Evolutionary conservation across 2,888 invertebrate genomes (phyloP), one percentile per base, ranked within the genome.

Genomic region (Conus canariensis): DNA sequence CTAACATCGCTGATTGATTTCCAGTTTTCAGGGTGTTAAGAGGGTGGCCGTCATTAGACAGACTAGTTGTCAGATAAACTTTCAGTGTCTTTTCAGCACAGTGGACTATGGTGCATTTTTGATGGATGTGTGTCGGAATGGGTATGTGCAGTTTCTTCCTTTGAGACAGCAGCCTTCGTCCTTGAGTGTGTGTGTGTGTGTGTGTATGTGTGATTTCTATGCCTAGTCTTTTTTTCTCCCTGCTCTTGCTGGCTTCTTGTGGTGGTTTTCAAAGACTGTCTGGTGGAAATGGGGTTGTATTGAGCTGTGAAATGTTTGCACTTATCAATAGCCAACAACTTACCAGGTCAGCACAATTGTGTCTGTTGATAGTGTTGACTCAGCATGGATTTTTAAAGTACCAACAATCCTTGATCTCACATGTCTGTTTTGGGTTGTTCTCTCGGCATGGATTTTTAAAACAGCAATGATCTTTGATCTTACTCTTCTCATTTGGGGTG

Each of bases 151-250:
- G 85, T 89, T 58, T 74, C 12, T 25, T 30, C 89, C 89, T 85
- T 85, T 89, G 89, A 89, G 89, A 70, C 89, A 89, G 89, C 89
- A 89, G 67, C 85, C 89, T 89, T 25, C 67, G 70, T 89, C 19
- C 64, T 88, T 58, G 14, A 85, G 70, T 60, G 56, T 77, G 64
- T 64, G 64, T 64, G 64, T 16, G 16, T 64, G 64, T 16, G 10
- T 64, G 64, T 16, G 64, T 64, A 3, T 64, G 25, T 30, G 30
- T 30, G 70, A 56, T 58, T 22, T 58, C 6, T 67, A 4, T 64
- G 4, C 67, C 14, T 45, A 16, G 16, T 59, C 30, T 4, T 67
- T 67, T 64, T 30, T 19, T 67, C 30, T 30, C 30, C 25, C 14
- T n/a, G 25, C n/a, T n/a, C n/a, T 8, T 74, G 74, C 45, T 74